A percentile compares a stretch with the other conserved stretches of the same genome.
phyloP scores from a whole-genome alignment of 2,888 invertebrate species.

The Gari tellinella region DNA sequence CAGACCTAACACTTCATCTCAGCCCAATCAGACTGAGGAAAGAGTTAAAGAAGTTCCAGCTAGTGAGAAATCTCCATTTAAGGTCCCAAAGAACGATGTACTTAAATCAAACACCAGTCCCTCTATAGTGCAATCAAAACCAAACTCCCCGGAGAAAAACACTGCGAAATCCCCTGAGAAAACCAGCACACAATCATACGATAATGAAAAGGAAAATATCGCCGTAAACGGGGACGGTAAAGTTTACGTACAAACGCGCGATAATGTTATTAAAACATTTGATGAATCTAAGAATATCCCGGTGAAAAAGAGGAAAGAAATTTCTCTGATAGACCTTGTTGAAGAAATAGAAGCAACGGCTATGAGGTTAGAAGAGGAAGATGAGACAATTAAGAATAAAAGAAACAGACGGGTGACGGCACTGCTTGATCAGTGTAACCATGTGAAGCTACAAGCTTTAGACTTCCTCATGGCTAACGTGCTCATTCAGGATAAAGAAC shows the following conservation, averaged over 20 bases:
- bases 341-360: slow-evolving; percentile 57
- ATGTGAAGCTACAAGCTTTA: slow-evolving; percentile 54
- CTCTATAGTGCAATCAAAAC: neutral
- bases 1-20: slow-evolving; percentile 13
- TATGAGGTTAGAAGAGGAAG: slow-evolving; percentile 29
- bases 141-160: neutral
- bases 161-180: neutral
- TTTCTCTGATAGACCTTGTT: slow-evolving; percentile 53
- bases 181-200: slow-evolving; percentile 1
- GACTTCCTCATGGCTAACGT: slow-evolving; percentile 58
- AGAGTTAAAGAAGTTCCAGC: neutral
- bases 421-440: slow-evolving; percentile 55
- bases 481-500: slow-evolving; percentile 45
- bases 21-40: neutral
- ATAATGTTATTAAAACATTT: slow-evolving; percentile 46
- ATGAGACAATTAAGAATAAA: slow-evolving; percentile 27
- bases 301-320: slow-evolving; percentile 24
- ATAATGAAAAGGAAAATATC: slow-evolving; percentile 20
- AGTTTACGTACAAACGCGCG: slow-evolving; percentile 49
- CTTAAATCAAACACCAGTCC: neutral
- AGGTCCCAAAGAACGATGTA: neutral
- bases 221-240: slow-evolving; percentile 28
- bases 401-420: slow-evolving; percentile 37
- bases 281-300: slow-evolving; percentile 32
- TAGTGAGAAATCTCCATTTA: neutral